phyloP scores from a whole-genome alignment of 2,888 invertebrate genomes.

The Koerneria pararmatus region DNA sequence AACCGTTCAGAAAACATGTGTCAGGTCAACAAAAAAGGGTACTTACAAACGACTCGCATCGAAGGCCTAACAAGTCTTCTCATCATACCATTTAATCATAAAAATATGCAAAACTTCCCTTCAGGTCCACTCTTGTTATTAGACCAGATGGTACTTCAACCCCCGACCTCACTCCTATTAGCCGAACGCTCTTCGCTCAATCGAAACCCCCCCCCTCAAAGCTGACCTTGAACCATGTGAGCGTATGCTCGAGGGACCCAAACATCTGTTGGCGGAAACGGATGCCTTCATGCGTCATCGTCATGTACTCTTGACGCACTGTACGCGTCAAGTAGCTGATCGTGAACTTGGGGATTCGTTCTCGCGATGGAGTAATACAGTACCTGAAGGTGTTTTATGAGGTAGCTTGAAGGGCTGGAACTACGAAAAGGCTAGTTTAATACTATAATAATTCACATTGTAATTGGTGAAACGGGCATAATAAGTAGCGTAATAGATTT shows the following conservation, averaged over 20 bases:
- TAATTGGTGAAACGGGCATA: neutral
- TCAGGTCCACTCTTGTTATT: no score
- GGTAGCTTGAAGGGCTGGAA: neutral
- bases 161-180: no score
- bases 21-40: no score
- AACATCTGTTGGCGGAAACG: conserved; percentile 80
- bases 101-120: no score
- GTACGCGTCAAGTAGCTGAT: conserved; percentile 86
- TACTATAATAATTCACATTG: neutral
- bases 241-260: conserved; percentile 74
- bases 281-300: conserved; percentile 84
- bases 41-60: no score
- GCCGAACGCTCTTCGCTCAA: no score
- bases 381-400: conserved; percentile 40
- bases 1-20: no score
- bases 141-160: no score
- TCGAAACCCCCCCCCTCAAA: no score
- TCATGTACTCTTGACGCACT: conserved; percentile 84
- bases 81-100: no score
- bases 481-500: no score
- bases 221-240: conserved; percentile 97
- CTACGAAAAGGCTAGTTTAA: neutral
- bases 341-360: conserved; percentile 77
- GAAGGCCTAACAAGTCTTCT: no score
- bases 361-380: conserved; percentile 39